phyloP scores from a whole-genome alignment of 1,140 invertebrate genomes.

The Calephelis nemesis region DNA sequence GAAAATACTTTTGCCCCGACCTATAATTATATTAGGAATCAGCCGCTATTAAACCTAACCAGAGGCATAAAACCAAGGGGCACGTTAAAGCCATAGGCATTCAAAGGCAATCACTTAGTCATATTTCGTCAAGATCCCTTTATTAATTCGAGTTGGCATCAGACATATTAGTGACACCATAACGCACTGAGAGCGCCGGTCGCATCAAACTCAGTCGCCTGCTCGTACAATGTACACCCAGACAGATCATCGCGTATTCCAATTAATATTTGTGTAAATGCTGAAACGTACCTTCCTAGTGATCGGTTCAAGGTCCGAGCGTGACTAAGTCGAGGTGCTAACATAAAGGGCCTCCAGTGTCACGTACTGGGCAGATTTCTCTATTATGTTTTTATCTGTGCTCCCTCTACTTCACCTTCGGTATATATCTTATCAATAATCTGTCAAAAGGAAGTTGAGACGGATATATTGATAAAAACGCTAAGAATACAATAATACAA shows the following conservation, averaged over 20 bases:
- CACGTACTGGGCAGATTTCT: slow-evolving; percentile 57
- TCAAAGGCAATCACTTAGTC: too few relatives aligned
- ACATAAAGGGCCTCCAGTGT: slow-evolving; percentile 53
- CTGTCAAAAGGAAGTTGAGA: slow-evolving; percentile 27
- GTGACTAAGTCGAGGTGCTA: slow-evolving; percentile 57
- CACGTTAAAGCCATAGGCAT: too few relatives aligned
- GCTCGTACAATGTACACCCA: slow-evolving; percentile 38
- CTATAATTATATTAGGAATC: too few relatives aligned
- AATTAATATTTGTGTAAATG: slow-evolving; percentile 52
- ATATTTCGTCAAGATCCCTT: slow-evolving; percentile 42
- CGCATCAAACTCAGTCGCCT: slow-evolving; percentile 40
- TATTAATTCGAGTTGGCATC: slow-evolving; percentile 51
- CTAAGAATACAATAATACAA: background rate
- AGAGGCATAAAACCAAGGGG: too few relatives aligned
- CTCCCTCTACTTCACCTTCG: slow-evolving; percentile 54
- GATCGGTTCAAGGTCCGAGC: slow-evolving; percentile 57
- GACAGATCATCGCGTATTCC: slow-evolving; percentile 29
- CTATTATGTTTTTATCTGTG: slow-evolving; percentile 61
- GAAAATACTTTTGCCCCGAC: too few relatives aligned
- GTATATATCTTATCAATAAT: slow-evolving; percentile 64
- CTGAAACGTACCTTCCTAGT: slow-evolving; percentile 40
- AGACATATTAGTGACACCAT: slow-evolving; percentile 33
- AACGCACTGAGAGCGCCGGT: slow-evolving; percentile 47
- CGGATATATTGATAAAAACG: slow-evolving; percentile 6
- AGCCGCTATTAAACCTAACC: too few relatives aligned